phyloP scores from a whole-genome alignment of 2,888 invertebrate species.

The Alviniconcha strummeri region DNA sequence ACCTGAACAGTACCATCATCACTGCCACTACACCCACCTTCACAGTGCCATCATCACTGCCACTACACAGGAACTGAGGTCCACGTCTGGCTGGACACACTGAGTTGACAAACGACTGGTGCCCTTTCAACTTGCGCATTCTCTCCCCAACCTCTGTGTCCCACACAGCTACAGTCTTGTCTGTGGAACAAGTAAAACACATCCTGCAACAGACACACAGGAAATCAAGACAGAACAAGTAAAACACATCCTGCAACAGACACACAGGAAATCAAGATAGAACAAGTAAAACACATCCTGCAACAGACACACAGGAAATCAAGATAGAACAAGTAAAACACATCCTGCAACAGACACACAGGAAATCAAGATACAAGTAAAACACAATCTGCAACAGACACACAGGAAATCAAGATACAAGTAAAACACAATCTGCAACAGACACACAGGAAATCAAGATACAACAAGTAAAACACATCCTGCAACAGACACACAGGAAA shows the following conservation, averaged over 20 bases:
- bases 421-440: too few relatives aligned
- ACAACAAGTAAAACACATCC: too few relatives aligned
- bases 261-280: too few relatives aligned
- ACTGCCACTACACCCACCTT: constrained; percentile 76
- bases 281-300: constrained; percentile 73
- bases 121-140: constrained; percentile 87
- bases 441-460: too few relatives aligned
- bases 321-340: constrained; percentile 94
- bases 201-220: constrained; percentile 73
- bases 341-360: constrained; percentile 73
- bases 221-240: constrained; percentile 78
- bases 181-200: constrained; percentile 93
- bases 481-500: too few relatives aligned
- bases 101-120: constrained; percentile 79
- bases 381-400: too few relatives aligned
- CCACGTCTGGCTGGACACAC: constrained; percentile 86
- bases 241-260: constrained; percentile 48
- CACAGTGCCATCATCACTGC: constrained; percentile 95
- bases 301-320: constrained; percentile 89
- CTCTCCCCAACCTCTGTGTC: constrained; percentile 91
- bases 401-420: too few relatives aligned
- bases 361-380: too few relatives aligned
- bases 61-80: constrained; percentile 91
- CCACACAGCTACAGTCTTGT: constrained; percentile 96
- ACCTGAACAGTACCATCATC: constrained; percentile 34